Conservation (phyloP, 2,888 invertebrate genomes). For the Eilema depressum region DNA sequence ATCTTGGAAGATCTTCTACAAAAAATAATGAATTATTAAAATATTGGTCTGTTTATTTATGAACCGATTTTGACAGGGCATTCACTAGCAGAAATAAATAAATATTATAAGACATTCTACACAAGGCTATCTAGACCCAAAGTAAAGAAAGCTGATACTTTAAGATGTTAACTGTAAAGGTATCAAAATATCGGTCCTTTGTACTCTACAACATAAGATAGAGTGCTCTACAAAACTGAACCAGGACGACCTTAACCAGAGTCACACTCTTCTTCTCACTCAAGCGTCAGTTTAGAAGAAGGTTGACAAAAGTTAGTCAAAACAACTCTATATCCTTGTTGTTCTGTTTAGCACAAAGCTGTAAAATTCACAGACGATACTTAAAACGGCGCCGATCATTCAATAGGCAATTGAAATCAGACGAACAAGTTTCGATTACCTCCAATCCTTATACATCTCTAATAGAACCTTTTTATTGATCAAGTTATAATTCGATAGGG, state of each 20-base stretch:
- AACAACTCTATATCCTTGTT: background rate
- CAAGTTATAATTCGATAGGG: constrained; percentile 13
- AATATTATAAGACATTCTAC: no score
- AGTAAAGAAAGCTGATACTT: no score
- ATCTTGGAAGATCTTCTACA: background rate
- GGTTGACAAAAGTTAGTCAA: background rate
- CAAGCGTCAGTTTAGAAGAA: background rate
- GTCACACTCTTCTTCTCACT: background rate
- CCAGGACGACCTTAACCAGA: background rate
- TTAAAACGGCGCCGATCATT: background rate
- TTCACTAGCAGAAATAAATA: no score
- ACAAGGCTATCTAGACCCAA: no score
- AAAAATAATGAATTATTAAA: background rate
- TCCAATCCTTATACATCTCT: constrained; percentile 27
- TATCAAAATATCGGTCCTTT: no score
- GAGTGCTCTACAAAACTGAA: no score
- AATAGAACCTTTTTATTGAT: constrained; percentile 44
- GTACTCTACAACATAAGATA: background rate
- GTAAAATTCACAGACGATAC: background rate
- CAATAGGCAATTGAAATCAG: constrained; percentile 30
- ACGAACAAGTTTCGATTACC: constrained; percentile 27
- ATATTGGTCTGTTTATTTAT: no score
- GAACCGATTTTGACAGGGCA: no score
- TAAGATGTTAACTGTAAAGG: no score
- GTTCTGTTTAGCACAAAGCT: background rate